Conservation (phyloP, 2,888 invertebrate genomes). For the Lepidocyrtoides sp. region DNA sequence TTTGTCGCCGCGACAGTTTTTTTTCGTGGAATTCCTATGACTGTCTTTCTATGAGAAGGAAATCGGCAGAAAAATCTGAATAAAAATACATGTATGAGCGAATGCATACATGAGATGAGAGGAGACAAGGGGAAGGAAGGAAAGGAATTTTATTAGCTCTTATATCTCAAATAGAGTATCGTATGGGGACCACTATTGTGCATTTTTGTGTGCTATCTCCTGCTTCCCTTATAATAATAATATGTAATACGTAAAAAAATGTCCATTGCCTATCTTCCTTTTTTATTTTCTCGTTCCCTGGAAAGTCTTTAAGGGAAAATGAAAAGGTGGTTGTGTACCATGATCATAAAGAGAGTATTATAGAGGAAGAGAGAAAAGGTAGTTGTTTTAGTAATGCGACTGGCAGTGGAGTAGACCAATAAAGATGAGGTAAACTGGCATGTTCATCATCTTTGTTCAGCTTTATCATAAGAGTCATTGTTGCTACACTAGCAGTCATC, state of each 20-base stretch:
- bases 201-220: slow-evolving; percentile 42
- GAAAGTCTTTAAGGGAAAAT: slow-evolving; percentile 63
- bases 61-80: slow-evolving; percentile 31
- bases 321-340: slow-evolving; percentile 20
- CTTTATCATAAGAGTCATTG: slow-evolving; percentile 13
- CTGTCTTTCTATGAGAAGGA: slow-evolving; percentile 7
- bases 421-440: slow-evolving; percentile 67
- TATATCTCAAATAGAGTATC: slow-evolving; percentile 63
- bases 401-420: slow-evolving; percentile 14
- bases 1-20: slow-evolving; percentile 22
- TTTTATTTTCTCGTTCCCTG: slow-evolving; percentile 55
- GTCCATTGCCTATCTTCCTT: slow-evolving; percentile 52
- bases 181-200: slow-evolving; percentile 62
- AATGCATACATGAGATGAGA: neutral
- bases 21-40: slow-evolving; percentile 13
- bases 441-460: slow-evolving; percentile 31
- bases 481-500: no score
- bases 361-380: neutral
- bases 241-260: slow-evolving; percentile 58
- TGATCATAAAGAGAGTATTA: no score
- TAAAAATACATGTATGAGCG: slow-evolving; percentile 10
- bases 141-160: slow-evolving; percentile 68
- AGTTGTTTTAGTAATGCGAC: neutral
- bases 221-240: no score
- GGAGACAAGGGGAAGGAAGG: slow-evolving; percentile 43